Conservation (phyloP, 2,888 invertebrate species). For the Mycalesis mineus region DNA sequence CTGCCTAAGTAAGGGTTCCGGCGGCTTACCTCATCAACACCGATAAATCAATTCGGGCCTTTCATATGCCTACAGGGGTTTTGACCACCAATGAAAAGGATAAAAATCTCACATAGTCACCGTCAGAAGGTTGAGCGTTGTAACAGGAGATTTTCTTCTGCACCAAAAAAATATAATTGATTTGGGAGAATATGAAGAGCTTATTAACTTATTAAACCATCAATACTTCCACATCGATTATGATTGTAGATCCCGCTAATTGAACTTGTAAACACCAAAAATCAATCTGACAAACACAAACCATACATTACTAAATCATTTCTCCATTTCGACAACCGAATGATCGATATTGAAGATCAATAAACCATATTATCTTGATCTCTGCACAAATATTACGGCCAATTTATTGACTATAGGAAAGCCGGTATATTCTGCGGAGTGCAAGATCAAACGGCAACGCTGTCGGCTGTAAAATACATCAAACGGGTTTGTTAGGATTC, state of each 20-base stretch:
- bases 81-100: too few species aligned
- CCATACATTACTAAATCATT: neutral
- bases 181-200: too few species aligned
- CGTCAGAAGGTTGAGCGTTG: too few species aligned
- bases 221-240: too few species aligned
- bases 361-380: neutral
- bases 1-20: too few species aligned
- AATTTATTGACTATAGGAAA: slow-evolving; percentile 3
- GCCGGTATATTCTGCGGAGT: neutral
- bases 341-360: slow-evolving; percentile 1
- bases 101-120: too few species aligned
- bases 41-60: too few species aligned
- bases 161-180: too few species aligned
- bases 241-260: neutral
- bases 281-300: neutral
- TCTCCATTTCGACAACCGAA: neutral
- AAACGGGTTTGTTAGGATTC: neutral
- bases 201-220: too few species aligned
- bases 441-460: neutral
- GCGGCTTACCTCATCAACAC: too few species aligned
- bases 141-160: too few species aligned
- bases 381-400: neutral
- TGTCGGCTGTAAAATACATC: slow-evolving; percentile 1
- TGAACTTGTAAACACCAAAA: neutral
- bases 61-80: too few species aligned